phyloP scores from a whole-genome alignment of 2,888 invertebrate species.

The Catocala nupta region DNA sequence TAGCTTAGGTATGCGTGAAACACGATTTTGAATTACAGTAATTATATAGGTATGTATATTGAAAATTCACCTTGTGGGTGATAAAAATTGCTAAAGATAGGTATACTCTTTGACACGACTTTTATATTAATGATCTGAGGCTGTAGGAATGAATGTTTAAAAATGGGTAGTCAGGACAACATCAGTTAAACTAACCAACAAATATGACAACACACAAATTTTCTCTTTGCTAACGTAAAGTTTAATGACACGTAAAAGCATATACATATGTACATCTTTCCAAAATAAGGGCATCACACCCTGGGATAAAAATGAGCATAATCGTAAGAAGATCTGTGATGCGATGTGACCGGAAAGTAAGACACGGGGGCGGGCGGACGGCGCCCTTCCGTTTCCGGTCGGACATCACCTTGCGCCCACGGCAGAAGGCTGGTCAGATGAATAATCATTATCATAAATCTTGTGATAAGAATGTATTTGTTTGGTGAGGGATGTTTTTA shows the following conservation, averaged over 20 bases:
- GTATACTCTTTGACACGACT: too few relatives aligned
- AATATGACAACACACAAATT: too few relatives aligned
- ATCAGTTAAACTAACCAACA: too few relatives aligned
- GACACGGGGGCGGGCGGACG: constrained; percentile 67
- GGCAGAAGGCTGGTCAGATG: constrained; percentile 60
- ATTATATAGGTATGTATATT: too few relatives aligned
- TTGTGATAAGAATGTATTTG: constrained; percentile 43
- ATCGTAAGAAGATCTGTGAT: constrained; percentile 73
- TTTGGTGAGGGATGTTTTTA: constrained; percentile 9
- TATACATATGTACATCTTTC: constrained; percentile 18
- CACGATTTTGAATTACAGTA: too few relatives aligned
- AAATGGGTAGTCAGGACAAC: too few relatives aligned
- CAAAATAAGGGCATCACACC: constrained; percentile 40
- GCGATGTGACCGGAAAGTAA: constrained; percentile 83
- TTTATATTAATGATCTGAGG: too few relatives aligned
- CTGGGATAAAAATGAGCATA: constrained; percentile 53
- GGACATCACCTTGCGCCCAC: constrained; percentile 80
- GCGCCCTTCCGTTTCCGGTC: constrained; percentile 68
- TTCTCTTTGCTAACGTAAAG: background rate
- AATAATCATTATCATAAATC: constrained; percentile 70
- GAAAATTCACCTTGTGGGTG: too few relatives aligned
- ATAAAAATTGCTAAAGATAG: too few relatives aligned
- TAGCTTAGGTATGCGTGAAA: too few relatives aligned
- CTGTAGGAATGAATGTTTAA: too few relatives aligned
- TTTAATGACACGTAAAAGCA: background rate